These are phyloP conservation scores for Meloidogyne hapla DNA, from an alignment of 1,140 invertebrate genomes.

Conservation along the genomic window DNA sequence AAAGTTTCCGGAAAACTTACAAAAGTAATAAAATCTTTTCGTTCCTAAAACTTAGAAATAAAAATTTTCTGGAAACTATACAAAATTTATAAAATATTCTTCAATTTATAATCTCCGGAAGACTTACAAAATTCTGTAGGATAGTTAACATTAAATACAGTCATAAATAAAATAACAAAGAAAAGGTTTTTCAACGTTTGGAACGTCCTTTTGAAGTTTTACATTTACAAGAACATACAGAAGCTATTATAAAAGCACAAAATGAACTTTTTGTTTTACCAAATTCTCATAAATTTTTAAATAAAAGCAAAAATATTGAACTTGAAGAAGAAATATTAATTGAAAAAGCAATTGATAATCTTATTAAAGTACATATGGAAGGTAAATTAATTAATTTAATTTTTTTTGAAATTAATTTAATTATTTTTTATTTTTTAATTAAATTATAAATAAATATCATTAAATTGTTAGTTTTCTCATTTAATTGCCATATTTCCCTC, in stretches of 20 bases:
- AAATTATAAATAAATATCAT: too few relatives aligned
- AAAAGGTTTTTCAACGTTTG: conserved; percentile 30
- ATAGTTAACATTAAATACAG: too few relatives aligned
- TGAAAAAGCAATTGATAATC: conserved; percentile 35
- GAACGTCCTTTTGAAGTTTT: conserved; percentile 38
- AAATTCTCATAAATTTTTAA: conserved; percentile 5
- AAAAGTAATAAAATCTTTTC: background rate
- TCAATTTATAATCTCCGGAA: too few relatives aligned
- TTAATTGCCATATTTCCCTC: too few relatives aligned
- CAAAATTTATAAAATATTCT: too few relatives aligned
- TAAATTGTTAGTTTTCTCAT: too few relatives aligned
- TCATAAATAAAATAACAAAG: background rate
- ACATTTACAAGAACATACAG: conserved; percentile 38
- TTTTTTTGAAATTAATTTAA: background rate
- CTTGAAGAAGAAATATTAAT: conserved; percentile 5
- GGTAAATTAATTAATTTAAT: conserved; percentile 33
- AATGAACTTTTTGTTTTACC: conserved; percentile 28
- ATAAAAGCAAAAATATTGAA: background rate
- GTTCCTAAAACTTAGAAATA: background rate
- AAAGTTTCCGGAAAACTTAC: too few relatives aligned
- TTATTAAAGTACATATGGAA: conserved; percentile 44
- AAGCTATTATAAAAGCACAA: conserved; percentile 42
- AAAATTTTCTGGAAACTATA: background rate
- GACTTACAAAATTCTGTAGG: too few relatives aligned
- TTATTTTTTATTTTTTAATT: background rate